Evolutionary conservation across 2,113 vertebrate species (phyloP).

Genomic region (Elephas maximus): DNA sequence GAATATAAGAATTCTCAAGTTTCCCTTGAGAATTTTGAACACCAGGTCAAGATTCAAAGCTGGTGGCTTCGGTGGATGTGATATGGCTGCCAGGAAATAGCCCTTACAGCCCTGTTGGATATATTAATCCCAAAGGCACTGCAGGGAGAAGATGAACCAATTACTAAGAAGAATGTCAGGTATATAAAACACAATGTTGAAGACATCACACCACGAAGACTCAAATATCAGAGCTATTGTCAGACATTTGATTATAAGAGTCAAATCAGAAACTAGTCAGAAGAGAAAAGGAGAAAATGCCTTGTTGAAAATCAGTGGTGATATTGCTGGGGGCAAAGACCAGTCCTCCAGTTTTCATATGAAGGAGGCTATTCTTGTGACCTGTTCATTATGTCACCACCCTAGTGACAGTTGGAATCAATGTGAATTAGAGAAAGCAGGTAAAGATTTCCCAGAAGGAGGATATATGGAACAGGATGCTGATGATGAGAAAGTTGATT

Average conservation of each 20-base stretch:
- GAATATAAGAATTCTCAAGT: constrained; percentile 58
- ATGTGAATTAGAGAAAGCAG: constrained; percentile 26
- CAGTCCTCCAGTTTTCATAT: neutral
- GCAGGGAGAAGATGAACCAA: constrained; percentile 55
- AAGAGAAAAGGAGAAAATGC: constrained; percentile 11
- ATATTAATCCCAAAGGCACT: constrained; percentile 75
- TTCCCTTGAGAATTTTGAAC: constrained; percentile 71
- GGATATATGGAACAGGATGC: neutral
- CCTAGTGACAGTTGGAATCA: neutral
- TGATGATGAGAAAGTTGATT: constrained; percentile 56
- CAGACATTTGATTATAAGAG: constrained; percentile 36
- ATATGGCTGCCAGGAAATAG: constrained; percentile 55
- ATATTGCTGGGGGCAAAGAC: neutral
- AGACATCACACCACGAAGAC: constrained; percentile 18
- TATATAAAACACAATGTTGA: constrained; percentile 50
- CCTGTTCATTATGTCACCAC: constrained; percentile 15
- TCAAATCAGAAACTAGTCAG: constrained; percentile 43
- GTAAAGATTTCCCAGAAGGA: neutral
- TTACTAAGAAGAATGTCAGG: constrained; percentile 67
- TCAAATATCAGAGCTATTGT: constrained; percentile 13
- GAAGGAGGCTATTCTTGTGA: neutral
- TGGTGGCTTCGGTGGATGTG: neutral
- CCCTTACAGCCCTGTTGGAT: neutral
- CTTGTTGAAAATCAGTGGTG: constrained; percentile 45
- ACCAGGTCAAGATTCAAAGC: constrained; percentile 66